Evolutionary conservation across 2,113 vertebrate genomes (phyloP).

Genomic region (Brachyhypopomus gauderio): DNA sequence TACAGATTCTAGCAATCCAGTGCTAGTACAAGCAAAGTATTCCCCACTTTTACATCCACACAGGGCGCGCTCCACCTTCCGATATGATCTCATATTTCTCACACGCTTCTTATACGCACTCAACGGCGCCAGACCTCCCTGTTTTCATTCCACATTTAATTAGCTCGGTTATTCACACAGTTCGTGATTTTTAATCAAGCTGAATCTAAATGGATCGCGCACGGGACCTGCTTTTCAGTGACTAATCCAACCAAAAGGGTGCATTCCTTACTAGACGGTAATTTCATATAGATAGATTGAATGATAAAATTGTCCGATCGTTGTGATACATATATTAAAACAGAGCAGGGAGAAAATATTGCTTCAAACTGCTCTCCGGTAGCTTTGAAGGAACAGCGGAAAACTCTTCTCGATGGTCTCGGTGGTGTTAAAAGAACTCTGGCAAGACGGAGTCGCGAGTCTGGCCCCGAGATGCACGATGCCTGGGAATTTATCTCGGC

Average conservation of each 20-base stretch:
- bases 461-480: conserved; percentile 30
- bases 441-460: neutral
- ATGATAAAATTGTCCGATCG: conserved; percentile 38
- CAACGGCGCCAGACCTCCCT: neutral
- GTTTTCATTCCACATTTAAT: conserved; percentile 17
- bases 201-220: neutral
- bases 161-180: conserved; percentile 26
- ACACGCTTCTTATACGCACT: neutral
- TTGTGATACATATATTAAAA: conserved; percentile 41
- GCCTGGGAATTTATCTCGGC: conserved; percentile 31
- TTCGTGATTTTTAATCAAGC: conserved; percentile 34
- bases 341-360: conserved; percentile 11
- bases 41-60: neutral
- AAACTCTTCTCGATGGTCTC: neutral
- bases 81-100: neutral
- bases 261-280: conserved; percentile 34
- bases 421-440: neutral
- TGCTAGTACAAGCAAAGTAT: neutral
- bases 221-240: conserved; percentile 6
- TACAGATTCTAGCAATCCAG: neutral
- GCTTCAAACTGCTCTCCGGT: neutral
- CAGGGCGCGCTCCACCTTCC: neutral
- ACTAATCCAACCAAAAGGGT: conserved; percentile 13
- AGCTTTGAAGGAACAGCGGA: neutral
- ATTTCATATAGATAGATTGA: conserved; percentile 46